phyloP scores from a whole-genome alignment of 2,797 vertebrate genomes.

The Sparidentex hasta region DNA sequence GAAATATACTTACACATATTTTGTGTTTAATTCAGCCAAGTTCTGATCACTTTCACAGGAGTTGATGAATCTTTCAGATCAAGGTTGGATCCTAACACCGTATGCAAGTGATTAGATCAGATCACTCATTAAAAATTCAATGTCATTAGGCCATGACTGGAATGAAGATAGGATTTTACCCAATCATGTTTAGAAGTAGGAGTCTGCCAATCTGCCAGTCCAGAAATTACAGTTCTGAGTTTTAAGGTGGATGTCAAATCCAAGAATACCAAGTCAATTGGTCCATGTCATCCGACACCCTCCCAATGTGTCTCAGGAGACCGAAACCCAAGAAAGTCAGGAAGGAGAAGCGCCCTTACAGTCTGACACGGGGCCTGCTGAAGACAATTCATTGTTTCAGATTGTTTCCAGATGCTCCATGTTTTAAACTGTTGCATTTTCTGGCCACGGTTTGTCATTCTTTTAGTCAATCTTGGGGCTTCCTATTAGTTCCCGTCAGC shows the following conservation, averaged over 20 bases:
- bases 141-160: conserved; percentile 13
- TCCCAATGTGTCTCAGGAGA: conserved; percentile 23
- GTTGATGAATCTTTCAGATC: conserved; percentile 7
- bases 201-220: background rate
- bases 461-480: conserved; percentile 60
- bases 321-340: conserved; percentile 23
- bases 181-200: background rate
- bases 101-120: conserved; percentile 16
- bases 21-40: background rate
- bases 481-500: conserved; percentile 55
- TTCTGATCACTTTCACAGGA: background rate
- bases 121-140: conserved; percentile 7
- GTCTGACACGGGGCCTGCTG: conserved; percentile 43
- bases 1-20: background rate
- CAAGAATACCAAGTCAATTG: conserved; percentile 28
- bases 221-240: background rate
- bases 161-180: conserved; percentile 17
- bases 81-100: background rate
- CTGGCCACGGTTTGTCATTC: conserved; percentile 71
- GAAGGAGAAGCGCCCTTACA: conserved; percentile 48
- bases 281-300: conserved; percentile 19
- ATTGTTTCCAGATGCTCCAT: conserved; percentile 73
- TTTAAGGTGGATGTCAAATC: conserved; percentile 26
- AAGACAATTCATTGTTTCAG: conserved; percentile 72
- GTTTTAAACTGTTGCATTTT: conserved; percentile 66